Base-by-base conservation (phyloP, 2,113 vertebrate genomes). In the Nesoenas mayeri region DNA sequence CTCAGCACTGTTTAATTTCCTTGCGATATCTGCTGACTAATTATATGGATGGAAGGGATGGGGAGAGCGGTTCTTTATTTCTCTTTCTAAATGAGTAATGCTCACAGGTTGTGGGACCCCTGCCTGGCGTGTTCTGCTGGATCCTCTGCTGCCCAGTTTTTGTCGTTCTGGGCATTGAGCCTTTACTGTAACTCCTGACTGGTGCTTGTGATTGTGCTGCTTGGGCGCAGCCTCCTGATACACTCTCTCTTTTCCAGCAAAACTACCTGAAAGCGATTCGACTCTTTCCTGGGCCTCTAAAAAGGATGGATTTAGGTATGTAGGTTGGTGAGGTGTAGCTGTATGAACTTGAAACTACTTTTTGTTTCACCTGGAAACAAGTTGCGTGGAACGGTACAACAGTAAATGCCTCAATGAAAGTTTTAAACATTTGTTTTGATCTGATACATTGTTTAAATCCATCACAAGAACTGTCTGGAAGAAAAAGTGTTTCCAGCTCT, bases 301-400 rank as follows among this genome's bases (percentile, higher is more conserved):
- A 98, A 34, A 98, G 97, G 83, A 97, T 98, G 95, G 96, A 98
- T 61, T 84, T 98, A 31, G 98, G 98, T 98, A 96, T 1, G 98
- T 97, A 13, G 10, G 7, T 26, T 36, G 15, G 44, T 28, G 31
- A 6, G 16, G 19, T 7, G 36, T 4, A 28, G 11, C 15, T 28
- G 1, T 10, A 3, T 10, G 4, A 48, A 6, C 25, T 42, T 31
- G 24, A 6, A 53, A 47, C 10, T 42, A 38, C 12, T 15, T 47
- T 26, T 56, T 84, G 26, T 74, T 89, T 48, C 14, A 20, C 29
- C 42, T 66, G 29, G 53, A 57, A 29, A 14, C 21, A 16, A 9
- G 32, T 47, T 56, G 19, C 12, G 2, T 26, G 25, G 40, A 10
- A 2, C 0, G 5, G 40, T 34, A 36, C 34, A 24, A 25, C 25